Evolutionary conservation across 2,888 invertebrate genomes (phyloP).

Genomic region (Dynastes maya): DNA sequence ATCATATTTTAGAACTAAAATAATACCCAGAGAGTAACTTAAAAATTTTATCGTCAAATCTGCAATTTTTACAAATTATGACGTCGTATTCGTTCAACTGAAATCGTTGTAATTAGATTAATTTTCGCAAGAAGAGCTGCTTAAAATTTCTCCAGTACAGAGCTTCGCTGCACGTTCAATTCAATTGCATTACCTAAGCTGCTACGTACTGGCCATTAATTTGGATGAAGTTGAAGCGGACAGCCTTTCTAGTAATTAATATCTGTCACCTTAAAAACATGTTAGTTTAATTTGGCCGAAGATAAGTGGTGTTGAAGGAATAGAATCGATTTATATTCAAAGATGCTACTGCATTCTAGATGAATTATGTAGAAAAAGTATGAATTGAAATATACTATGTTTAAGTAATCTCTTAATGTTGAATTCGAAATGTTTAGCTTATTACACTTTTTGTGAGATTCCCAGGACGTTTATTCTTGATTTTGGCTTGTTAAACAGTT

Average conservation of each 20-base stretch:
- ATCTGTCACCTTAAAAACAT: constrained; percentile 16
- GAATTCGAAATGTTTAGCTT: too few species aligned
- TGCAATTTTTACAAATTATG: constrained; percentile 2
- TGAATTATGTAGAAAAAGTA: too few species aligned
- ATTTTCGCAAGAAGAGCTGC: background rate
- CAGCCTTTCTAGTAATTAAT: constrained; percentile 14
- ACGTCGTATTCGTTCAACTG: background rate
- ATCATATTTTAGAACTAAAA: too few species aligned
- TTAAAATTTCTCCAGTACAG: background rate
- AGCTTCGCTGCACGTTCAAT: background rate
- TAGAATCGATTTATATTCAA: background rate
- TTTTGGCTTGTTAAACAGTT: too few species aligned
- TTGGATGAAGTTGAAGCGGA: constrained; percentile 22
- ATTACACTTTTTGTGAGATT: too few species aligned
- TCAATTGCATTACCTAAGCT: constrained; percentile 17
- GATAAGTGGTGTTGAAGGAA: background rate
- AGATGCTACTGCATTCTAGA: background rate
- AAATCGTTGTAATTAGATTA: constrained; percentile 63
- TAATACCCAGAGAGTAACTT: too few species aligned
- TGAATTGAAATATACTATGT: too few species aligned
- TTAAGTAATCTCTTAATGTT: too few species aligned
- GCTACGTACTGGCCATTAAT: background rate
- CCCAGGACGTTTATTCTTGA: too few species aligned
- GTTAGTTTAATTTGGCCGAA: background rate
- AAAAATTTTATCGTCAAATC: background rate